phyloP scores from a whole-genome alignment of 1,140 invertebrate species.

The Agrilus planipennis region DNA sequence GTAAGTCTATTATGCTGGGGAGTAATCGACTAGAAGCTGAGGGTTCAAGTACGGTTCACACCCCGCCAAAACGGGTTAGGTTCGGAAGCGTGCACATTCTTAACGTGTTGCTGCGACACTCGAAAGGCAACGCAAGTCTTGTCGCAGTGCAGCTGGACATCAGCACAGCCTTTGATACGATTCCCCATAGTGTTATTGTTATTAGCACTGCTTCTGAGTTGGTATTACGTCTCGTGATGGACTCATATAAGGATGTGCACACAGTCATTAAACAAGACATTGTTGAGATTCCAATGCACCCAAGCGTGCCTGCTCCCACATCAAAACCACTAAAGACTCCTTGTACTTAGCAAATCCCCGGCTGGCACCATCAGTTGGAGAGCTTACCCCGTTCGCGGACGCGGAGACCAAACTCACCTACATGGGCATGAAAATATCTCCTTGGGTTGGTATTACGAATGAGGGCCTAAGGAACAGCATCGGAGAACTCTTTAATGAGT shows the following conservation, averaged over 20 bases:
- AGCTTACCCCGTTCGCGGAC: conserved; percentile 8
- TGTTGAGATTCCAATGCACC: conserved; percentile 1
- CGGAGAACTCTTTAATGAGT: conserved; percentile 8
- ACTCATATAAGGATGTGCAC: conserved; percentile 9
- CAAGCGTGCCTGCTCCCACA: conserved; percentile 19
- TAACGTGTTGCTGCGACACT: conserved; percentile 9
- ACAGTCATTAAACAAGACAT: conserved; percentile 1
- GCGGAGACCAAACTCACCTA: conserved; percentile 12
- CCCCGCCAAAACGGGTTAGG: conserved; percentile 21
- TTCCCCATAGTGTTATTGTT: conserved; percentile 11
- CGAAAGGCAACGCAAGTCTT: neutral
- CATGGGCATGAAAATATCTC: conserved; percentile 17
- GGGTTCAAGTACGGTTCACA: conserved; percentile 3
- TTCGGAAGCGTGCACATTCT: conserved; percentile 7
- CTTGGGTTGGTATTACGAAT: conserved; percentile 14
- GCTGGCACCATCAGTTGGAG: conserved; percentile 9
- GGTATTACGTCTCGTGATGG: conserved; percentile 8
- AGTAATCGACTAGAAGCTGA: conserved; percentile 16
- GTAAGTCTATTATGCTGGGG: conserved; percentile 15
- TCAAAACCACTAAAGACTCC: conserved; percentile 12
- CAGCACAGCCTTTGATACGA: conserved; percentile 7
- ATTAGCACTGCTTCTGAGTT: conserved; percentile 4
- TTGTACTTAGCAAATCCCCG: conserved; percentile 15
- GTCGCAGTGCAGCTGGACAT: conserved; percentile 18
- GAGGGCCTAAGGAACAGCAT: conserved; percentile 5